A percentile compares a stretch with the other conserved stretches of the same genome.
These are phyloP conservation scores for Subacronicta megacephala DNA, from an alignment of 2,888 invertebrate genomes.

Conservation along the genomic window DNA sequence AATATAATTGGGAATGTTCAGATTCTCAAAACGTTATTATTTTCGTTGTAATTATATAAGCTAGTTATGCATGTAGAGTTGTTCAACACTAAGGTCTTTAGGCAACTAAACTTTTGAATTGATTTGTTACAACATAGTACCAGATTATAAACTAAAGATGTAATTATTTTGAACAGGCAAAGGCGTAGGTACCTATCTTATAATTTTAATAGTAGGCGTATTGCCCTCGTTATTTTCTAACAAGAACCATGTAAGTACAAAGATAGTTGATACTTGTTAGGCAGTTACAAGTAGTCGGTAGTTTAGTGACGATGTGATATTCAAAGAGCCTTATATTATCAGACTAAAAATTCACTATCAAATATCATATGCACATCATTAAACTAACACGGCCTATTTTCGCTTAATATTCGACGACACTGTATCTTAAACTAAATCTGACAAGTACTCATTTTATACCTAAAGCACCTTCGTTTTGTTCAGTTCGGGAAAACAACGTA, in stretches of 20 bases:
- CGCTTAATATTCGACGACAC: not conserved
- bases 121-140: not conserved
- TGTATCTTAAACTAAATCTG: no score
- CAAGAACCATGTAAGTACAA: conserved; percentile 1
- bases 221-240: conserved; percentile 17
- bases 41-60: conserved; percentile 11
- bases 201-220: not conserved
- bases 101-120: not conserved
- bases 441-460: no score
- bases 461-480: not conserved
- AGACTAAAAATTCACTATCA: not conserved
- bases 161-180: not conserved
- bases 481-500: conserved; percentile 3
- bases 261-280: not conserved
- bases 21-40: conserved; percentile 29
- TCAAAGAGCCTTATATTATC: not conserved
- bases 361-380: not conserved
- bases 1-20: not conserved
- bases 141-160: no score
- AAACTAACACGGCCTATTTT: not conserved
- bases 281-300: conserved; percentile 11
- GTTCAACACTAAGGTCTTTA: not conserved
- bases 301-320: not conserved
- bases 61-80: conserved; percentile 9
- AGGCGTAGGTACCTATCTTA: not conserved